A percentile compares a stretch with the other conserved stretches of the same genome.
phyloP scores from a whole-genome alignment of 2,797 vertebrate genomes.

The Morelia viridis region DNA sequence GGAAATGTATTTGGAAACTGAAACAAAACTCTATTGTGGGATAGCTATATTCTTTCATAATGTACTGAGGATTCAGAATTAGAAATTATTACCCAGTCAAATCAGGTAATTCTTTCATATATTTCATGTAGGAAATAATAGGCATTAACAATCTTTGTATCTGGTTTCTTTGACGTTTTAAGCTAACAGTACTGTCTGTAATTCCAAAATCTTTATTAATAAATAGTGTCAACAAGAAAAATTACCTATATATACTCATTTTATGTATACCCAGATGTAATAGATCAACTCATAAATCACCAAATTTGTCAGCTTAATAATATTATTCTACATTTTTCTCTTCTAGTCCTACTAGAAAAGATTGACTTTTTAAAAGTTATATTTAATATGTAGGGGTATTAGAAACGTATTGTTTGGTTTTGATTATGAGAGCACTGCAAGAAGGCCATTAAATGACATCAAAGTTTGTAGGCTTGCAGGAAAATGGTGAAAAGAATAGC shows the following conservation, averaged over 20 bases:
- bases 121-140: background rate
- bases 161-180: constrained; percentile 51
- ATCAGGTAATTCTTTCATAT: background rate
- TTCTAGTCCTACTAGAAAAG: constrained; percentile 43
- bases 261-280: constrained; percentile 39
- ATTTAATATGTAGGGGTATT: background rate
- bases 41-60: background rate
- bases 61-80: background rate
- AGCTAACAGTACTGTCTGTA: constrained; percentile 34
- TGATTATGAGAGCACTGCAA: background rate
- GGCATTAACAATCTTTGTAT: constrained; percentile 58
- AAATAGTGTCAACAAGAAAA: constrained; percentile 41
- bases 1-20: background rate
- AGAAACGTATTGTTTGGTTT: background rate
- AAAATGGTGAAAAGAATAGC: background rate
- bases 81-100: background rate
- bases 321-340: constrained; percentile 37
- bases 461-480: background rate
- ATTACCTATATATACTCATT: constrained; percentile 32
- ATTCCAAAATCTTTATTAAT: constrained; percentile 58
- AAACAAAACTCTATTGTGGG: constrained; percentile 37
- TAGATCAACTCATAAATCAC: constrained; percentile 39
- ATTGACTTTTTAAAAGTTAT: constrained; percentile 20
- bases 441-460: background rate
- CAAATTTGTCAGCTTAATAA: constrained; percentile 31